Base-by-base conservation (phyloP, 1,140 invertebrate genomes). In the Drosophila virilis region DNA sequence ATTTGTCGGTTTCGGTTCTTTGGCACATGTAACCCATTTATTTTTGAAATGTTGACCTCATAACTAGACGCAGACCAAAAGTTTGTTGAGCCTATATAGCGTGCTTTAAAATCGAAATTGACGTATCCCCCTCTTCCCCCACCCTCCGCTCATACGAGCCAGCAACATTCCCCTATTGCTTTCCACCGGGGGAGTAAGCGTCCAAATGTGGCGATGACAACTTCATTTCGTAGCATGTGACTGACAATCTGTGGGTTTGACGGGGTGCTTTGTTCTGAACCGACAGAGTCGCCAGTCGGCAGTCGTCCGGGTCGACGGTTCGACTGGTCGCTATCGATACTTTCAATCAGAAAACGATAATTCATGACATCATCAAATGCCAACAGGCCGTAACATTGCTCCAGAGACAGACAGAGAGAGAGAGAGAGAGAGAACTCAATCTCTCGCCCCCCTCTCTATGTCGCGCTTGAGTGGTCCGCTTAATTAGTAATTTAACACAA, bases 321-420 rank as follows among this genome's bases (percentile, higher is more conserved):
- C 38, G 52, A 52, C 15, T 10, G 32, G 28, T 64, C 73, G 69
- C 70, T 89, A 88, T 89, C 80, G 74, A 84, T 78, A 89, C 80
- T 89, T 89, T 89, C 85, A 90, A 89, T 89, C 84, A 89, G 77
- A 89, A 89, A 80, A 80, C 84, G 83, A 90, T 91, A 91, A 91
- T 78, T 91, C 77, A 90, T 90, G 86, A 90, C 88, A 90, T 90
- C 86, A 90, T 75, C 75, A 64, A 37, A 37, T 13, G 22, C 37
- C 64, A 74, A 48, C 64, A 68, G 66, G 33, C 74, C 81, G 77
- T 64, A 77, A 72, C 70, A 77, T 67, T 51, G 38, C 45, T 60
- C 12, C 50, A 52, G 12, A n/a, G 37, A 28, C 3, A 15, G 22
- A 32, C 8, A 35, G 32, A 2, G 40, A 12, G 42, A n/a, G 51